Percentiles rank a stretch among this genome's conserved stretches.
phyloP scores from a whole-genome alignment of 2,888 invertebrate genomes.

The Archips crataeganus region DNA sequence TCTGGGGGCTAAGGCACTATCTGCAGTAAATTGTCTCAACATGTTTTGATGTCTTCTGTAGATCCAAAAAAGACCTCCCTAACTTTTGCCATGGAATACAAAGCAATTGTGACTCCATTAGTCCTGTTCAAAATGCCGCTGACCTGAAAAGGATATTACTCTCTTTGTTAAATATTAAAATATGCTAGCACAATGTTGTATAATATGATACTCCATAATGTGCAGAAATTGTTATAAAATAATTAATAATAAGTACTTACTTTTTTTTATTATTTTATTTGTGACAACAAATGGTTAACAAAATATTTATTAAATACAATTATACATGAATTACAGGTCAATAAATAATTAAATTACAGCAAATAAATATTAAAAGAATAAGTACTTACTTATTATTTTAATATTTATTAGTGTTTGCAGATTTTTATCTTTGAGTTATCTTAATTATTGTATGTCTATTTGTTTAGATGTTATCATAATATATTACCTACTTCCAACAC shows the following conservation, averaged over 20 bases:
- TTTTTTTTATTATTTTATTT: too few species aligned
- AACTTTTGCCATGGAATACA: too few species aligned
- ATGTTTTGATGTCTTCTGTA: too few species aligned
- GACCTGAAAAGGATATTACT: background rate
- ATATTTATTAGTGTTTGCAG: slow-evolving; percentile 16
- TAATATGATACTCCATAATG: background rate
- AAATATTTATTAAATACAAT: too few species aligned
- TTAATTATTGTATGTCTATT: slow-evolving; percentile 11
- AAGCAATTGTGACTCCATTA: too few species aligned
- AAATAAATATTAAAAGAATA: too few species aligned
- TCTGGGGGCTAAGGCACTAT: too few species aligned
- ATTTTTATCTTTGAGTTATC: slow-evolving; percentile 18
- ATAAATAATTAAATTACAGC: too few species aligned
- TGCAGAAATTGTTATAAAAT: background rate
- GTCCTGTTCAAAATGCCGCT: background rate
- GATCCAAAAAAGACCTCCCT: too few species aligned
- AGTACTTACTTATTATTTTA: background rate
- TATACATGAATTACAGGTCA: too few species aligned
- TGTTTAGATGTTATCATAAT: background rate
- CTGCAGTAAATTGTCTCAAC: too few species aligned
- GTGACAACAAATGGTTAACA: too few species aligned
- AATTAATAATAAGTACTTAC: background rate
- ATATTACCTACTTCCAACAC: background rate
- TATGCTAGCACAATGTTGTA: background rate
- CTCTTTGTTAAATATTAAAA: background rate